Base-by-base conservation (phyloP, 2,888 invertebrate genomes). In the Brenthis ino region DNA sequence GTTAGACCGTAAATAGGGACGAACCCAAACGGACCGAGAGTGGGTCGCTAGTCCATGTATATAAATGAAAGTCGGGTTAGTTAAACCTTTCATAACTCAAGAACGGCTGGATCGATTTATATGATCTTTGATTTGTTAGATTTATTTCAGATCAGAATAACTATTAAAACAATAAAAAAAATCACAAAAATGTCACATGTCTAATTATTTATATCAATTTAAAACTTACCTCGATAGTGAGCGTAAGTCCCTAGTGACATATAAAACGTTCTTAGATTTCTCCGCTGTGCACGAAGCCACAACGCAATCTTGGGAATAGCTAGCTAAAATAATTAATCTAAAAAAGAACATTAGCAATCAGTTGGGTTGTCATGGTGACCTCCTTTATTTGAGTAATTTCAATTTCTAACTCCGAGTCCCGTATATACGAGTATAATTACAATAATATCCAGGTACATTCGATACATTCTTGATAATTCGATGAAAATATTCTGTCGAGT, bases 301-400 rank as follows among this genome's bases (percentile, higher is more conserved):
- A 69, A 43, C 8, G 28, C 37, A 48, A 47, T 53, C 47, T 47
- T 20, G 47, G 47, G 51, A 13, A 47, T 57, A 65, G 20, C 16
- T 54, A 33, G 33, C 24, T 65, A 47, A 57, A 58, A 48, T 67
- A 67, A 67, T 70, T 67, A 67, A 67, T 70, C 67, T 64, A 67
- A 67, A 67, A 69, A 67, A 67, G 64, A 64, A 51, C 67, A 67
- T 67, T 67, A 70, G 58, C 55, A 50, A 57, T 37, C 37, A 20
- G 37, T 50, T 20, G 57, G 64, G 63, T 67, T 67, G 57, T 60
- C 48, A 50, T 50, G 28, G 60, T 43, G 37, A 43, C 37, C 50
- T 50, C 24, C n/a, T 60, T 60, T 28, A 60, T 60, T 60, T 54
- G 11, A 43, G 14, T 37, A 1, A 54, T 63, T 50, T 48, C 58